A percentile compares a stretch with the other conserved stretches of the same genome.
phyloP scores from a whole-genome alignment of 1,140 invertebrate genomes.

The Sarcophaga peregrina region DNA sequence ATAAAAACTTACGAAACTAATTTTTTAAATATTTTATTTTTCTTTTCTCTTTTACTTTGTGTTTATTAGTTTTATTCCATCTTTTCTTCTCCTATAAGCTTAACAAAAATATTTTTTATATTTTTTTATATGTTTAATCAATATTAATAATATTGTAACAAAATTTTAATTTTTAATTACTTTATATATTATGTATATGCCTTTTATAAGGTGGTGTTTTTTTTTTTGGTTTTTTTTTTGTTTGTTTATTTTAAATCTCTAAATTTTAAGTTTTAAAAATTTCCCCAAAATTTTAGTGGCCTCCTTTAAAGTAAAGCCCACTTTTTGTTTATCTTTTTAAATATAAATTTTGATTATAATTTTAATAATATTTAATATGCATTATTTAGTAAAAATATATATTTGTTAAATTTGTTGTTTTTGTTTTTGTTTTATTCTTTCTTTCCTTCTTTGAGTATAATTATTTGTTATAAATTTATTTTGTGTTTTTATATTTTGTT shows the following conservation, averaged over 20 bases:
- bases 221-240: conserved; percentile 22
- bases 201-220: conserved; percentile 41
- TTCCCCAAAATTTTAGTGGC: not conserved
- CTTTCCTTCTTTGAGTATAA: conserved; percentile 45
- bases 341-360: conserved; percentile 35
- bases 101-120: conserved; percentile 33
- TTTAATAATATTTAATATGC: conserved; percentile 19
- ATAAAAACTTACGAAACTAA: conserved; percentile 7
- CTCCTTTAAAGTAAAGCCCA: conserved; percentile 26
- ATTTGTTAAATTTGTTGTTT: conserved; percentile 41
- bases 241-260: conserved; percentile 16
- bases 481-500: conserved; percentile 41
- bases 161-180: conserved; percentile 20
- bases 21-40: not conserved
- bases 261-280: conserved; percentile 6
- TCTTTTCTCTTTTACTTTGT: not conserved
- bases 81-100: conserved; percentile 1
- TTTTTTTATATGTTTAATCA: conserved; percentile 21
- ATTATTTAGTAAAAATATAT: conserved; percentile 27
- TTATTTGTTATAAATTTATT: conserved; percentile 18
- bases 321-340: not conserved
- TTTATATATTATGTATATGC: conserved; percentile 26
- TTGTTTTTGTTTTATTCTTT: too few species aligned
- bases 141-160: not conserved
- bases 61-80: conserved; percentile 4